These are phyloP conservation scores for Drosophila subobscura DNA, from an alignment of 1,140 invertebrate species.

Conservation along the genomic window DNA sequence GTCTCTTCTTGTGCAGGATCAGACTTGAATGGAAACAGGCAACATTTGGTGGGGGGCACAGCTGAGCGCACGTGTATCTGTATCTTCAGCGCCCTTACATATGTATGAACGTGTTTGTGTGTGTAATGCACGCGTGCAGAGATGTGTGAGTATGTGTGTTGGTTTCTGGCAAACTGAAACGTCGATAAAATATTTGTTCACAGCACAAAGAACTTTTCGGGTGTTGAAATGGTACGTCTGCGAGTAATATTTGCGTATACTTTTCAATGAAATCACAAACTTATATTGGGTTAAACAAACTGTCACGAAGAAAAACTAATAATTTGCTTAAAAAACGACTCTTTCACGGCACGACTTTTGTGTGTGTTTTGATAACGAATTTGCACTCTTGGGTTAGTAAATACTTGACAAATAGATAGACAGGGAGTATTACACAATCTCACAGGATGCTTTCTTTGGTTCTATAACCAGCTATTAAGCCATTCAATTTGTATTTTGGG, in stretches of 20 bases:
- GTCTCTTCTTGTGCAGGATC: slow-evolving; percentile 24
- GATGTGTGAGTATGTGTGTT: slow-evolving; percentile 14
- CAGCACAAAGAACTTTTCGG: slow-evolving; percentile 29
- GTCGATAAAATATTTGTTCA: slow-evolving; percentile 42
- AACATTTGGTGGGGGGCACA: slow-evolving; percentile 60
- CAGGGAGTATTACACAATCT: slow-evolving; percentile 26
- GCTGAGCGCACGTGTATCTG: slow-evolving; percentile 65
- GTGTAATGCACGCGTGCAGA: slow-evolving; percentile 22
- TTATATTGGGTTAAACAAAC: slow-evolving; percentile 1
- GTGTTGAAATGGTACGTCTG: no score
- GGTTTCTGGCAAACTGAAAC: slow-evolving; percentile 35
- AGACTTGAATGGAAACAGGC: slow-evolving; percentile 67
- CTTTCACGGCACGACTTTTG: slow-evolving; percentile 8
- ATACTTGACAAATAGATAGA: no score
- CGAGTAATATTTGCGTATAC: neutral
- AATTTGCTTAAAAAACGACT: slow-evolving; percentile 7
- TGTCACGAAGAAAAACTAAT: slow-evolving; percentile 7
- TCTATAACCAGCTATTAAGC: slow-evolving; percentile 1
- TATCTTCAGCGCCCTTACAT: slow-evolving; percentile 29
- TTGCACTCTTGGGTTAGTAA: no score
- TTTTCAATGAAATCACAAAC: slow-evolving; percentile 11
- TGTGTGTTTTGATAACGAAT: neutral
- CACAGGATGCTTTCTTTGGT: neutral
- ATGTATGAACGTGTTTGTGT: slow-evolving; percentile 27
- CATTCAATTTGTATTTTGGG: neutral